A percentile compares a stretch with the other conserved stretches of the same genome.
These are phyloP conservation scores for Meteorus colon DNA, from an alignment of 2,888 invertebrate genomes.

Conservation along the genomic window DNA sequence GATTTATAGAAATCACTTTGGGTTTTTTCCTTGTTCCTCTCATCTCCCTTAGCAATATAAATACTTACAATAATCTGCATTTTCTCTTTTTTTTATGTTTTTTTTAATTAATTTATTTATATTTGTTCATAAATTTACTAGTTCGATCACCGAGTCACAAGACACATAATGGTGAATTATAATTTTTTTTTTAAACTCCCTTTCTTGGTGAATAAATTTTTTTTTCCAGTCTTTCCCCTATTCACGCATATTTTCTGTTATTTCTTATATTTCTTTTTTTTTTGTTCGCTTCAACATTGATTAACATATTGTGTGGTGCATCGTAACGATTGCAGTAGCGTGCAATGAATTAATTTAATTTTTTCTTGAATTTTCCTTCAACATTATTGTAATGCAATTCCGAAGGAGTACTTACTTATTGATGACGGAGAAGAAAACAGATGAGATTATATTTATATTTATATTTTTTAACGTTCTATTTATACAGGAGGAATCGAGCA, in stretches of 20 bases:
- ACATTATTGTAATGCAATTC: slow-evolving; percentile 12
- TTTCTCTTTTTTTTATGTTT: slow-evolving; percentile 41
- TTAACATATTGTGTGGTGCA: slow-evolving; percentile 7
- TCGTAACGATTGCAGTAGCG: slow-evolving; percentile 7
- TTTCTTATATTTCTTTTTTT: slow-evolving; percentile 3
- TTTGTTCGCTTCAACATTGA: neutral
- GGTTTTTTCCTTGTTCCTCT: neutral
- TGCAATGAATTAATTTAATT: slow-evolving; percentile 3
- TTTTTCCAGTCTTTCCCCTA: slow-evolving; percentile 33
- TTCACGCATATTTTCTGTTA: slow-evolving; percentile 13
- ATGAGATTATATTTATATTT: slow-evolving; percentile 4
- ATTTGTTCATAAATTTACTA: slow-evolving; percentile 51
- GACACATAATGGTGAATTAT: slow-evolving; percentile 58
- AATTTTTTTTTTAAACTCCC: slow-evolving; percentile 43
- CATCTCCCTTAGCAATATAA: slow-evolving; percentile 46
- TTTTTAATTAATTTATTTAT: slow-evolving; percentile 48
- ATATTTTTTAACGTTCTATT: neutral
- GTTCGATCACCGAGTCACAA: slow-evolving; percentile 58
- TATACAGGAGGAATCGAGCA: slow-evolving; percentile 20
- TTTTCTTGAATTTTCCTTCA: neutral
- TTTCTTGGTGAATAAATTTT: slow-evolving; percentile 23
- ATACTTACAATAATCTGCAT: slow-evolving; percentile 50
- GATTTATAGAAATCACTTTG: slow-evolving; percentile 19
- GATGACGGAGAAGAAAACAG: slow-evolving; percentile 12
- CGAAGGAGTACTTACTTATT: slow-evolving; percentile 32